Percentiles rank a stretch among this genome's conserved stretches.
Evolutionary conservation across 1,140 invertebrate genomes (phyloP).

Genomic region (Lepidotrigona ventralis): DNA sequence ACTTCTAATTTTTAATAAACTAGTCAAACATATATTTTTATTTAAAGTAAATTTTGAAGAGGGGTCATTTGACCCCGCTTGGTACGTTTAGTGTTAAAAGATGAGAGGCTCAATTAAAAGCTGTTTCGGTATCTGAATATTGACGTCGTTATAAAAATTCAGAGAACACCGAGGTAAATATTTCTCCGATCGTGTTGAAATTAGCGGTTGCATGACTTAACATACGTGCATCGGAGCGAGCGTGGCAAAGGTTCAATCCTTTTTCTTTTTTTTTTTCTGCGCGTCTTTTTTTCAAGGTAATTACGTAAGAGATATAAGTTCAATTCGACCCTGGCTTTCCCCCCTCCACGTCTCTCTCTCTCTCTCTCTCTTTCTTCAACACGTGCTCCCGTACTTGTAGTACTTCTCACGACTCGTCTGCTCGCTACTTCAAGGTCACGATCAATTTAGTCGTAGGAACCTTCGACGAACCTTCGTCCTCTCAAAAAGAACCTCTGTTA

Average conservation of each 20-base stretch:
- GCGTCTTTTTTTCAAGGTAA: constrained; percentile 31
- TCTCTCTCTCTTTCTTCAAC: not conserved
- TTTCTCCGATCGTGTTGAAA: not conserved
- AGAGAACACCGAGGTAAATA: not conserved
- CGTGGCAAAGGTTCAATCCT: constrained; percentile 8
- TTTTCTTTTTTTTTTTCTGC: constrained; percentile 6
- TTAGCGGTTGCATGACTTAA: not conserved
- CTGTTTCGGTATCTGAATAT: not conserved
- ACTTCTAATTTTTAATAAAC: too few relatives aligned
- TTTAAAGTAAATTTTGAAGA: too few relatives aligned
- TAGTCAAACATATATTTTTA: too few relatives aligned
- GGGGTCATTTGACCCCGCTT: too few relatives aligned
- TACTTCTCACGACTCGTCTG: constrained; percentile 42
- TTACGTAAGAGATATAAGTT: constrained; percentile 53
- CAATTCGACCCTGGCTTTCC: constrained; percentile 48
- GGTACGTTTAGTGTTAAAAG: too few relatives aligned
- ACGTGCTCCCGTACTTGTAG: constrained; percentile 48
- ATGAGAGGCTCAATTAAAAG: too few relatives aligned
- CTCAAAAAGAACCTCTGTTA: constrained; percentile 44
- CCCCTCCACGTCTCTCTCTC: not conserved
- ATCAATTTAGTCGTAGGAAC: constrained; percentile 42
- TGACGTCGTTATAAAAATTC: not conserved
- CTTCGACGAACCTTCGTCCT: constrained; percentile 16
- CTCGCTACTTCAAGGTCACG: constrained; percentile 44
- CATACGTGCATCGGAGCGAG: not conserved